Evolutionary conservation across 2,113 vertebrate species (phyloP), one percentile per base, ranked within the genome.

Genomic region (Meleagris gallopavo): DNA sequence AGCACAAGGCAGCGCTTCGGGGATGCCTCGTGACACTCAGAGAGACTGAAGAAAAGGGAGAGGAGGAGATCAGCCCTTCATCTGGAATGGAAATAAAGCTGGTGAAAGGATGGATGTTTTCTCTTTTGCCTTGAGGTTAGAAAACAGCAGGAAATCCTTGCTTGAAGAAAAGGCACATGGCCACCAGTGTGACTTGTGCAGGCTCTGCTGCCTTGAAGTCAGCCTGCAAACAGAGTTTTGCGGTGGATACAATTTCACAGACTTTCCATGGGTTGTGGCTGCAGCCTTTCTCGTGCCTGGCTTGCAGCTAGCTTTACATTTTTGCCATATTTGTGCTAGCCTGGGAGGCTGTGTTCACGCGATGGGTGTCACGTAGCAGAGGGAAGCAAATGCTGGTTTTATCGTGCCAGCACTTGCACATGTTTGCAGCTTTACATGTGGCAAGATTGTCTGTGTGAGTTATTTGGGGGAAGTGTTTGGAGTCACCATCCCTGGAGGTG

Each of bases 81-180:
- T 92, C 91, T 96, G 81, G 55, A 74, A 89, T 86, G 57, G 75
- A 95, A 96, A 94, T 74, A 88, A 95, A 97, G 94, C 73, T 96
- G 96, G 74, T 97, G 94, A 94, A 95, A 95, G 91, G 95, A 89
- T 4, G 76, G 71, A 72, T 95, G 93, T 95, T 95, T 95, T 93
- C 95, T 89, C 91, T 94, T 95, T 65, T 88, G 93, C 93, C 79
- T 91, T 96, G 95, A 95, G 96, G 95, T 97, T 96, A 95, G 79
- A 81, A 91, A 93, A 90, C 94, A 97, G 95, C 93, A 95, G 96
- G 95, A 81, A 74, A 46, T 36, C 61, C 91, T 95, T 95, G 95
- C 85, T 93, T 93, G 85, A 91, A 95, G 94, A 91, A 86, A 88
- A 88, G 72, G 72, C 96, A 94, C 79, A 91, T 91, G 86, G 87